Conservation (phyloP, 2,113 vertebrate genomes). For the Pterocles gutturalis region DNA sequence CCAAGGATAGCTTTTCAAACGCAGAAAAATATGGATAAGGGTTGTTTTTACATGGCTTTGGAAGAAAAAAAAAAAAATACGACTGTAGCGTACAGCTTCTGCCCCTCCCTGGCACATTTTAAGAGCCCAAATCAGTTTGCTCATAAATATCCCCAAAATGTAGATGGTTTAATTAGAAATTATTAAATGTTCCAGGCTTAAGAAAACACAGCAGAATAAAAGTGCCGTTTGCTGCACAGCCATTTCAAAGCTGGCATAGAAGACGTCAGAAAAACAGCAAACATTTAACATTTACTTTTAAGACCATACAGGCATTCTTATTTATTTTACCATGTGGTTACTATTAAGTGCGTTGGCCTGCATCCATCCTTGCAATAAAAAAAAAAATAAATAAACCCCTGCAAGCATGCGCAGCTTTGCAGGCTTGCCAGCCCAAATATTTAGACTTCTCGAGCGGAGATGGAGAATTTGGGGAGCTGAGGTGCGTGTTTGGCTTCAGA, state of each 20-base stretch:
- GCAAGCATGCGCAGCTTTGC: conserved; percentile 54
- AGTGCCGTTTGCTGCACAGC: background rate
- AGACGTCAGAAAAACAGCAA: conserved; percentile 34
- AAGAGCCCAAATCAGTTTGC: background rate
- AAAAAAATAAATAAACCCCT: background rate
- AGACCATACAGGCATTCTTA: conserved; percentile 55
- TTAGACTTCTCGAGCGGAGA: conserved; percentile 30
- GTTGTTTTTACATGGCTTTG: background rate
- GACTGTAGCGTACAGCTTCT: background rate
- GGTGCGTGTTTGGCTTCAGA: background rate
- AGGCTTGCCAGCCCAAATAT: conserved; percentile 63
- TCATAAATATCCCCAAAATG: conserved; percentile 54
- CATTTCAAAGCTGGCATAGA: conserved; percentile 40
- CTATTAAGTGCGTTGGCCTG: conserved; percentile 63
- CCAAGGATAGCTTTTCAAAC: background rate
- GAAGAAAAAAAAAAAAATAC: background rate
- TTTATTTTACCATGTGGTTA: conserved; percentile 72
- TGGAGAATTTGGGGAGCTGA: background rate
- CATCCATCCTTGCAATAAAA: conserved; percentile 31
- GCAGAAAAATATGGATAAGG: background rate
- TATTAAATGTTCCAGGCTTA: conserved; percentile 40
- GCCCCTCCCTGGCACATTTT: background rate
- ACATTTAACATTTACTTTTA: conserved; percentile 64
- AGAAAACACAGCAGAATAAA: conserved; percentile 19
- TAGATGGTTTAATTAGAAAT: conserved; percentile 55